Evolutionary conservation across 2,113 vertebrate species (phyloP).

Genomic region (Alligator sinensis): DNA sequence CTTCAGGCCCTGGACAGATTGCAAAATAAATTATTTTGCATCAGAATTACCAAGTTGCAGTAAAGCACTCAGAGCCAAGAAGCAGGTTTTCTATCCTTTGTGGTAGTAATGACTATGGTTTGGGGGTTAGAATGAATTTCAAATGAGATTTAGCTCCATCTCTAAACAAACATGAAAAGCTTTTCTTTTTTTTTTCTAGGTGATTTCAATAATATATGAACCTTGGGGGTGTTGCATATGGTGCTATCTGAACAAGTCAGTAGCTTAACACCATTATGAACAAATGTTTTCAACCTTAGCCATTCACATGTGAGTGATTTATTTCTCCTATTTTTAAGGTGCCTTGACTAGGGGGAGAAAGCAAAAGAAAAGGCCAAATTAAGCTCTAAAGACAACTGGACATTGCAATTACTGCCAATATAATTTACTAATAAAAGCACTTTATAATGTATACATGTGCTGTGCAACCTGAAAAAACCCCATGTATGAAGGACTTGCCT

Average conservation of each 20-base stretch:
- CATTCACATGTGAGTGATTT: background rate
- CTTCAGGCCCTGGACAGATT: background rate
- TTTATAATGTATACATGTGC: conserved; percentile 33
- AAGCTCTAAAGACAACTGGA: conserved; percentile 50
- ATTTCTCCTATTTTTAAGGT: conserved; percentile 52
- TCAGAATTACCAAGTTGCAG: background rate
- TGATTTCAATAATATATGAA: background rate
- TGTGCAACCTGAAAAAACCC: background rate
- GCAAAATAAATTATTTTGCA: background rate
- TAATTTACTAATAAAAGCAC: conserved; percentile 56
- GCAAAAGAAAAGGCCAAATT: background rate
- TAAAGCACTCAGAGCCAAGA: background rate
- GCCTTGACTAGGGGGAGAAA: background rate
- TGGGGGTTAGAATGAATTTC: background rate
- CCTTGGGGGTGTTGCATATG: background rate
- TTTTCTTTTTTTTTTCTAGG: background rate
- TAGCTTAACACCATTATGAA: background rate
- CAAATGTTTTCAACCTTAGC: background rate
- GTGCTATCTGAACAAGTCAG: conserved; percentile 16
- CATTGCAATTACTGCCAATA: background rate
- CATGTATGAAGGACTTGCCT: background rate
- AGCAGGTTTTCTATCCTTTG: background rate
- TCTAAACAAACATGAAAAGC: background rate
- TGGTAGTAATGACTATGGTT: background rate
- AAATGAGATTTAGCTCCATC: background rate